phyloP scores from a whole-genome alignment of 2,888 invertebrate genomes.

The Erynnis tages region DNA sequence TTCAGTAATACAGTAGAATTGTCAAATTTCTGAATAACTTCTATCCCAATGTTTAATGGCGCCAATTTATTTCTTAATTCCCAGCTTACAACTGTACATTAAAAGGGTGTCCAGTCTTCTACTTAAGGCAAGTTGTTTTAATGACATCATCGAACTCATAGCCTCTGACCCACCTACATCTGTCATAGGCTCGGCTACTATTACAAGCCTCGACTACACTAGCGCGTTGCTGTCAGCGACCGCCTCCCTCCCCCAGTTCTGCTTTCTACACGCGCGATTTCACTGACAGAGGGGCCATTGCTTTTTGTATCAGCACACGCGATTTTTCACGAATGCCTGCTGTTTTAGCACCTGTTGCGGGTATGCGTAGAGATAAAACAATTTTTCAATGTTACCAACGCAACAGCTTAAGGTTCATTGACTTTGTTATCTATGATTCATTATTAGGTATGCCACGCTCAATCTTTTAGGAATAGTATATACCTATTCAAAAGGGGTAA shows the following conservation, averaged over 20 bases:
- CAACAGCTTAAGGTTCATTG: no score
- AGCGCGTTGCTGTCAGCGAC: background rate
- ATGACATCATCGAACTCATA: background rate
- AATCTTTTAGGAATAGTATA: no score
- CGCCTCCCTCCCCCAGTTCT: constrained; percentile 71
- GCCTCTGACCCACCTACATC: constrained; percentile 16
- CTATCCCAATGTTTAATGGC: no score
- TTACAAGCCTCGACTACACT: background rate
- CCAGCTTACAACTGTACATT: no score
- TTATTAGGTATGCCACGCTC: no score
- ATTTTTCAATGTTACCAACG: background rate
- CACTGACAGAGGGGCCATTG: constrained; percentile 58
- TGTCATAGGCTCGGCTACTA: constrained; percentile 5
- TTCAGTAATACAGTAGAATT: no score
- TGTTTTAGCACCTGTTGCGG: constrained; percentile 51
- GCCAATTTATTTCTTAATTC: no score
- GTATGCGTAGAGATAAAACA: constrained; percentile 31
- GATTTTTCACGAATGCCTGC: constrained; percentile 64
- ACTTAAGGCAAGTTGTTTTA: no score
- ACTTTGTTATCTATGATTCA: background rate
- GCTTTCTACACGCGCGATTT: constrained; percentile 80
- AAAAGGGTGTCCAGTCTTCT: no score
- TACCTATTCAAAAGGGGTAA: no score
- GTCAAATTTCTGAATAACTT: no score
- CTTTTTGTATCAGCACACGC: constrained; percentile 59